Base-by-base conservation (phyloP, 2,113 vertebrate species). In the Cichladusa arquata region DNA sequence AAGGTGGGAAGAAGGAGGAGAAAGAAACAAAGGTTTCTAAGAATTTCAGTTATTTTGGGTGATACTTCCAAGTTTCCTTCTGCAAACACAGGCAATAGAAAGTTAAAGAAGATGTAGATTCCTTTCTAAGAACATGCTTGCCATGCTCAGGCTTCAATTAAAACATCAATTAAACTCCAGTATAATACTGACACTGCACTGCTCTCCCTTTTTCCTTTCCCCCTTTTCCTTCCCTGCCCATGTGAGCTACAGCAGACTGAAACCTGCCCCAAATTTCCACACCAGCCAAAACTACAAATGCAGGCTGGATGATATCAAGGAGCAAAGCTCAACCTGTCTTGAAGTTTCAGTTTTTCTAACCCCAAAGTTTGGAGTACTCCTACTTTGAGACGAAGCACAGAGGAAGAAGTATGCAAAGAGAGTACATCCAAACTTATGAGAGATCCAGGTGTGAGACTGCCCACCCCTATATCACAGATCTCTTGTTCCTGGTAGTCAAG, bases 11-110 rank as follows among this genome's bases (percentile, higher is more conserved):
- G 36, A 14, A 86, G 61, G 14, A 88, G 33, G 48, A 91, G 42
- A 89, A 79, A 72, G 69, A 82, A 93, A 81, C 33, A 70, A 69
- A 89, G 34, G 25, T 57, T 92, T 91, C 69, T 85, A 67, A 92
- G 57, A 45, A 36, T 74, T 93, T n/a, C 2, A 3, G 24, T 56
- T 91, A 53, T 47, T 93, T 93, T 64, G 36, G 14, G 28, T n/a
- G 19, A 64, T n/a, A 64, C 24, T 88, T 92, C 15, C 9, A 84
- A 51, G n/a, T 23, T 86, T 53, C 62, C 17, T 66, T 84, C 33
- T 18, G 50, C 48, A 84, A 80, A 64, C 11, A 51, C 3, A 57
- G 72, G 61, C n/a, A 82, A 57, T 19, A 57, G 34, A 86, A 92
- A 78, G 3, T 42, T 60, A 28, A 83, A 81, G 45, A 16, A 40